A percentile compares a stretch with the other conserved stretches of the same genome.
These are phyloP conservation scores for Myotis brandtii DNA, from an alignment of 2,113 vertebrate species.

Conservation along the genomic window DNA sequence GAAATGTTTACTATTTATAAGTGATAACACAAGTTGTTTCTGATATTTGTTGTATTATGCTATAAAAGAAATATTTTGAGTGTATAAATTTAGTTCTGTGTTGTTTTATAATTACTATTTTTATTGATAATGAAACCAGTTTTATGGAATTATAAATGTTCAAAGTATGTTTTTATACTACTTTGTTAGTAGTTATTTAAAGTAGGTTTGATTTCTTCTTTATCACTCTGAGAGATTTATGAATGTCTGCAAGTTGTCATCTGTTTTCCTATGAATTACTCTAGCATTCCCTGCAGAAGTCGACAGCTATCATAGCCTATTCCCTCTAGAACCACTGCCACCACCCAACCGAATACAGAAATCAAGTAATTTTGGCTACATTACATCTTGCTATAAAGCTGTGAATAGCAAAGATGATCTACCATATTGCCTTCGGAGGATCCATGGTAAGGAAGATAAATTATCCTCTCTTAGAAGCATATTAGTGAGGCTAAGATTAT, in stretches of 20 bases:
- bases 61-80: not conserved
- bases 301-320: conserved; percentile 99
- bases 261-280: conserved; percentile 75
- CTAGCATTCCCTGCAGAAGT: conserved; percentile 97
- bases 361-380: conserved; percentile 99
- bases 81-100: not conserved
- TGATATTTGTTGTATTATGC: not conserved
- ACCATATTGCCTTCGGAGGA: conserved; percentile 98
- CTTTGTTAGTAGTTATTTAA: not conserved
- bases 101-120: not conserved
- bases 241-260: conserved; percentile 41
- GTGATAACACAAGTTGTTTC: not conserved
- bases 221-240: conserved; percentile 56
- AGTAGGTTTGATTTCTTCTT: conserved; percentile 53
- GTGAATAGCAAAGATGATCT: conserved; percentile 99
- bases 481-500: conserved; percentile 1
- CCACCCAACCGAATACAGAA: conserved; percentile 98
- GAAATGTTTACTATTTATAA: conserved; percentile 18
- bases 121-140: not conserved
- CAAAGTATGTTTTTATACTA: not conserved
- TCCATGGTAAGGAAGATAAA: conserved; percentile 92
- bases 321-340: conserved; percentile 96
- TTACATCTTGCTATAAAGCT: conserved; percentile 99
- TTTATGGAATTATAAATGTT: conserved; percentile 11
- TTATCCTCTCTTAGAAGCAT: conserved; percentile 45